Evolutionary conservation across 1,140 invertebrate genomes (phyloP).

Genomic region (Phenacoccus solenopsis): DNA sequence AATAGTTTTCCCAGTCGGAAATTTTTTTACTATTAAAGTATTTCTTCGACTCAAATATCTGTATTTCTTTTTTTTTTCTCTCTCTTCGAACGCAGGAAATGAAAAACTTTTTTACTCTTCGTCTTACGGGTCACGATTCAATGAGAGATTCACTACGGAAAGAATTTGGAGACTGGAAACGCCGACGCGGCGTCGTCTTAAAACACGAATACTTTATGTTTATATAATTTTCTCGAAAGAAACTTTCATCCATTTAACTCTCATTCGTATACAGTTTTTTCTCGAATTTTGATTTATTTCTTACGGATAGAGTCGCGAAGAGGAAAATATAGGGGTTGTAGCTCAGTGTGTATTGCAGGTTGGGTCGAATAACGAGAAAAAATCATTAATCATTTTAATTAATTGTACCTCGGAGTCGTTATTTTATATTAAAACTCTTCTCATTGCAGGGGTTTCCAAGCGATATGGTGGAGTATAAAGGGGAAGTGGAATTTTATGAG

Average conservation of each 20-base stretch:
- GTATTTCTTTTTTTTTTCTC: too few relatives aligned
- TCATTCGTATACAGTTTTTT: background rate
- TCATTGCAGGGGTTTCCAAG: background rate
- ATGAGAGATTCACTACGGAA: background rate
- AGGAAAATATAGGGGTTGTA: too few relatives aligned
- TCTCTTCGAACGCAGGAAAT: background rate
- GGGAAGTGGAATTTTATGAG: too few relatives aligned
- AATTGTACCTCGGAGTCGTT: background rate
- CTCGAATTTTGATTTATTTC: background rate
- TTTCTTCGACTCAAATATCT: background rate
- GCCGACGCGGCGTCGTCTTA: too few relatives aligned
- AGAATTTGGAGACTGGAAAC: too few relatives aligned
- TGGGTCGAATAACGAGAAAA: too few relatives aligned
- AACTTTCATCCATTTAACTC: background rate
- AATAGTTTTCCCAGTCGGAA: too few relatives aligned
- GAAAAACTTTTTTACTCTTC: background rate
- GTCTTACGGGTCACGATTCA: background rate
- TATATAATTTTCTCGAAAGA: background rate
- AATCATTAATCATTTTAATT: slow-evolving; percentile 17
- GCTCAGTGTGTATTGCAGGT: too few relatives aligned
- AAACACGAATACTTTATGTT: background rate
- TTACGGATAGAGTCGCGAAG: background rate
- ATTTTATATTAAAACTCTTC: slow-evolving; percentile 8
- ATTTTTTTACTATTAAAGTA: background rate
- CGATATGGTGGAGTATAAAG: too few relatives aligned